Conservation (phyloP, 2,797 vertebrate species). For the Chaetophractus vellerosus region DNA sequence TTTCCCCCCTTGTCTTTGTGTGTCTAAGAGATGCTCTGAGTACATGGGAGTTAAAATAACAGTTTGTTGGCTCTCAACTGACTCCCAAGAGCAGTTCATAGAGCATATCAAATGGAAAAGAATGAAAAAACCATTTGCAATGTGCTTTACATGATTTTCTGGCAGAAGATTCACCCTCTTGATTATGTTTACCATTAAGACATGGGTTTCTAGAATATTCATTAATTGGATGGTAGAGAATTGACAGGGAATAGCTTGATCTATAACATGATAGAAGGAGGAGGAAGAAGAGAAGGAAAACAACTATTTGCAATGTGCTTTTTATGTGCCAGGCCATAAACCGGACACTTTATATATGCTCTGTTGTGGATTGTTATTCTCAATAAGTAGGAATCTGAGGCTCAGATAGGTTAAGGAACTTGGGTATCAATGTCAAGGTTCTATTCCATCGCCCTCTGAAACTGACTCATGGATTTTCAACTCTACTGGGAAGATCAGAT, state of each 20-base stretch:
- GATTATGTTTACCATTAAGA: conserved; percentile 51
- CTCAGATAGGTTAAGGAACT: neutral
- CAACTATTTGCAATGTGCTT: neutral
- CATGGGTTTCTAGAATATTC: conserved; percentile 14
- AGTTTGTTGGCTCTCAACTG: neutral
- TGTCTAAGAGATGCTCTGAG: neutral
- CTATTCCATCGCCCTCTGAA: neutral
- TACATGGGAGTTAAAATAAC: neutral
- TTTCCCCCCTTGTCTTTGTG: neutral
- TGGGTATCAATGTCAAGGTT: too few relatives aligned
- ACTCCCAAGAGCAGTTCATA: neutral
- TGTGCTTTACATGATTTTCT: conserved; percentile 52
- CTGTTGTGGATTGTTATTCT: neutral
- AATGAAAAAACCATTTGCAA: conserved; percentile 25
- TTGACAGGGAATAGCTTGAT: neutral
- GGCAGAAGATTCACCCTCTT: neutral
- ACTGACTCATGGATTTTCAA: neutral
- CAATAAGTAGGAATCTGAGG: neutral
- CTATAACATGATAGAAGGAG: neutral
- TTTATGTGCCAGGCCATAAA: neutral
- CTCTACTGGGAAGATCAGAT: neutral
- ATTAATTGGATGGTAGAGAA: neutral
- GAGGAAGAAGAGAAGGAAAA: neutral
- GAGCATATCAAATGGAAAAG: neutral
- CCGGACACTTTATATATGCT: neutral